Percentiles rank a stretch among this genome's conserved stretches.
phyloP scores from a whole-genome alignment of 2,888 invertebrate species.

The Drosophila quinaria region DNA sequence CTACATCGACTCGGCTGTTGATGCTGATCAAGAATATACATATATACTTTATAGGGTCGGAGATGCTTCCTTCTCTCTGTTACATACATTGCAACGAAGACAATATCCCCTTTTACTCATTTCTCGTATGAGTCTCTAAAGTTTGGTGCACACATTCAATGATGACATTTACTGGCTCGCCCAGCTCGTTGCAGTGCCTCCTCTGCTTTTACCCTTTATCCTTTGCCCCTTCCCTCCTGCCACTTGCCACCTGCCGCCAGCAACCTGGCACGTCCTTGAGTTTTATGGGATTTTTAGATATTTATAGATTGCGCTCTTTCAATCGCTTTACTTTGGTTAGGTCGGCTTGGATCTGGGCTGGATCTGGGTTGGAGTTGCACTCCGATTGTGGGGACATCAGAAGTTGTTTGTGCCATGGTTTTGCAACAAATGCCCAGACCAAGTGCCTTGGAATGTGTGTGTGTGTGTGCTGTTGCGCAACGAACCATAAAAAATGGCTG shows the following conservation, averaged over 20 bases:
- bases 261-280: conserved; percentile 61
- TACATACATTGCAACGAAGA: no score
- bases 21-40: no score
- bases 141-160: conserved; percentile 33
- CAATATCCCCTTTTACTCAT: no score
- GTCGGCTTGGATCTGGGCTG: conserved; percentile 1
- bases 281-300: conserved; percentile 78
- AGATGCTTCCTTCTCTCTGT: no score
- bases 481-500: conserved; percentile 72
- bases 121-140: conserved; percentile 6
- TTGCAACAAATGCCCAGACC: conserved; percentile 46
- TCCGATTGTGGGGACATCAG: conserved; percentile 13
- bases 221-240: conserved; percentile 4
- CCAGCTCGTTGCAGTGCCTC: conserved; percentile 36
- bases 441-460: conserved; percentile 10
- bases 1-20: no score
- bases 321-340: conserved; percentile 43
- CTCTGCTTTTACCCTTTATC: no score
- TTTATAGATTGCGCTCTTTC: conserved; percentile 73
- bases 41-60: no score
- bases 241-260: conserved; percentile 22
- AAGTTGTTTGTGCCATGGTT: conserved; percentile 43
- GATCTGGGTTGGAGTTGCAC: conserved; percentile 8
- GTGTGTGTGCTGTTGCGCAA: conserved; percentile 49
- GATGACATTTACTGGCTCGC: conserved; percentile 67